phyloP scores from a whole-genome alignment of 2,888 invertebrate genomes.

The Pheosia tremula region DNA sequence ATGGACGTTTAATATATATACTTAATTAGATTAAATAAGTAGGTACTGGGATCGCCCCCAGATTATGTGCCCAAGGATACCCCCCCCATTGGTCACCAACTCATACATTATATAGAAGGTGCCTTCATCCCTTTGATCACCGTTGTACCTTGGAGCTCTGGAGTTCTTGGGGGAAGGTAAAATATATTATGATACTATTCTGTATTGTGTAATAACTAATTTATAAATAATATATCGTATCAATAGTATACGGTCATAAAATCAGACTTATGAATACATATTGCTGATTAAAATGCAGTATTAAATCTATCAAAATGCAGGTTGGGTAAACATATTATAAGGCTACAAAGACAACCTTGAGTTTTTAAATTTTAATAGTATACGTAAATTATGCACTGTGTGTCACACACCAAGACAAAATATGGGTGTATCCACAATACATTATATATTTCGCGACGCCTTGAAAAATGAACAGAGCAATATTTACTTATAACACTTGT shows the following conservation, averaged over 20 bases:
- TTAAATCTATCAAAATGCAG: background rate
- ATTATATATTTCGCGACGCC: background rate
- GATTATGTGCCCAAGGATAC: too few species aligned
- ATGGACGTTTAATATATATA: too few species aligned
- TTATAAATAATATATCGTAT: too few species aligned
- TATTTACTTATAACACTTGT: background rate
- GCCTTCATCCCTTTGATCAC: constrained; percentile 34
- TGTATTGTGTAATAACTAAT: too few species aligned
- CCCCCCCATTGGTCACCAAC: background rate
- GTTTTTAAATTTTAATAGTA: background rate
- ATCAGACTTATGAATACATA: constrained; percentile 4
- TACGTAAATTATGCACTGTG: too few species aligned
- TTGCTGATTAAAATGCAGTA: background rate
- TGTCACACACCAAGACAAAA: too few species aligned
- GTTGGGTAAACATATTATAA: background rate
- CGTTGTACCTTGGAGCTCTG: constrained; percentile 18
- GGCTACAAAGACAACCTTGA: background rate
- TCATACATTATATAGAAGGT: constrained; percentile 6
- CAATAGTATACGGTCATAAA: background rate
- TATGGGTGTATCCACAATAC: too few species aligned
- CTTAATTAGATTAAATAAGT: too few species aligned
- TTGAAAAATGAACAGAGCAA: background rate
- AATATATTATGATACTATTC: too few species aligned
- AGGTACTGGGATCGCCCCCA: too few species aligned
- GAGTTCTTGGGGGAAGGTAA: constrained; percentile 17